Conservation (phyloP, 2,888 invertebrate species). For the Drosophila mimetica region DNA sequence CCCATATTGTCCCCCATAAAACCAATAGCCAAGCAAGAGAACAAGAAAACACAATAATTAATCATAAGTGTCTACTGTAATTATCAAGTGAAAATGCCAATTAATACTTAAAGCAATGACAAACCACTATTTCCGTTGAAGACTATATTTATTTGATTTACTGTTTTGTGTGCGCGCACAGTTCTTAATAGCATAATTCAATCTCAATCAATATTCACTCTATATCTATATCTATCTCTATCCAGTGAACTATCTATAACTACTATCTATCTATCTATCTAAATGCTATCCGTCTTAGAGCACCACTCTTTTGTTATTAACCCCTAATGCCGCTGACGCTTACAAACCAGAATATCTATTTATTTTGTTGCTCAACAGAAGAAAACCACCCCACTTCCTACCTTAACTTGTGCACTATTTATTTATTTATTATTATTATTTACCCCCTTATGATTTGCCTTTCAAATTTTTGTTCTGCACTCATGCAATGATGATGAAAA, state of each 20-base stretch:
- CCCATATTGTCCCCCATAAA: constrained; percentile 32
- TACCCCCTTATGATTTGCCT: constrained; percentile 51
- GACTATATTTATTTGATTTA: constrained; percentile 31
- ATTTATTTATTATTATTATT: constrained; percentile 19
- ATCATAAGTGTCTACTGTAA: constrained; percentile 72
- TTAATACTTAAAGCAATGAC: constrained; percentile 56
- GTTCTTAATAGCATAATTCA: constrained; percentile 51
- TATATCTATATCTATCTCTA: constrained; percentile 19
- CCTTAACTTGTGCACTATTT: constrained; percentile 11
- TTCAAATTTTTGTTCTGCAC: constrained; percentile 58
- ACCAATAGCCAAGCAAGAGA: constrained; percentile 20
- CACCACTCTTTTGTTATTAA: constrained; percentile 72
- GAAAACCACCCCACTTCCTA: constrained; percentile 5
- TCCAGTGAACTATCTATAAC: constrained; percentile 25
- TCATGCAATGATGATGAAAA: constrained; percentile 58
- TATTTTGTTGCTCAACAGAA: constrained; percentile 31
- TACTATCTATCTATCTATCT: constrained; percentile 45
- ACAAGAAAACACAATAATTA: constrained; percentile 41
- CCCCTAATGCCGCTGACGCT: constrained; percentile 65
- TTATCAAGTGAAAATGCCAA: constrained; percentile 69
- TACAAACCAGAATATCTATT: constrained; percentile 25
- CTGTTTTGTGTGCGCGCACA: constrained; percentile 58
- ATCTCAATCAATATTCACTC: constrained; percentile 19
- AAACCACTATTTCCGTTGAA: constrained; percentile 48
- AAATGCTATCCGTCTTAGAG: constrained; percentile 60